Evolutionary conservation across 92 coral and sea anemone genomes (phyloP), one percentile per base, ranked within the genome.

Genomic region (Scolanthus callimorphus): DNA sequence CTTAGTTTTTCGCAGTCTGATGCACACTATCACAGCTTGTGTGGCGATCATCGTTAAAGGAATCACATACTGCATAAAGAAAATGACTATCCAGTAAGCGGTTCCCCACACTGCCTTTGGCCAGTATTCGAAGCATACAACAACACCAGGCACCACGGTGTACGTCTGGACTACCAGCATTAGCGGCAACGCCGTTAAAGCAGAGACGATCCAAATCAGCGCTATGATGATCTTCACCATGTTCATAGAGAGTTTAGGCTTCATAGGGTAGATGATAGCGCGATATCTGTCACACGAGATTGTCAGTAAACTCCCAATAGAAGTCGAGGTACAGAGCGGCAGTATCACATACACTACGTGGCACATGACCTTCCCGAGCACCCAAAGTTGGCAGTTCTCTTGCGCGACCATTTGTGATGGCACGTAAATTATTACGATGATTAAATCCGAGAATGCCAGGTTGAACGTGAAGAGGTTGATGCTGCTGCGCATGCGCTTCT

Each of bases 231-330:
- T 27, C 20, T 63, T 45, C 55, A 88, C 89, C 11, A 70, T 64
- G 53, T 22, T 57, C 12, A 69, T 45, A 27, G 76, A 58, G 13
- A 88, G 74, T 17, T 63, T 78, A 4, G 90, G 58, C 25, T 78
- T 78, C 27, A 88, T 71, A 0, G 96, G 96, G 57, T 77, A 80
- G 11, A 85, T 90, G 20, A 88, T 85, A 0, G 86, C 96, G 20
- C 96, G 86, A 62, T 52, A 88, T 26, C 90, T 49, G 61, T 88
- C 96, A 10, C 76, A 65, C 4, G 86, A 71, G 51, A 88, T 88
- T 1, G 81, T 85, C 31, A 88, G 59, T 21, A 88, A 39, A 15
- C 80, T 78, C 9, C 83, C 90, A 17, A 78, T 53, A 20, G 96
- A 83, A 4, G 78, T 72, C 3, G 90, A 67, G 3, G 53, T 52